Evolutionary conservation across 1,140 invertebrate genomes (phyloP), one percentile per base, ranked within the genome.

Genomic region (Gonatopus flavifemur): DNA sequence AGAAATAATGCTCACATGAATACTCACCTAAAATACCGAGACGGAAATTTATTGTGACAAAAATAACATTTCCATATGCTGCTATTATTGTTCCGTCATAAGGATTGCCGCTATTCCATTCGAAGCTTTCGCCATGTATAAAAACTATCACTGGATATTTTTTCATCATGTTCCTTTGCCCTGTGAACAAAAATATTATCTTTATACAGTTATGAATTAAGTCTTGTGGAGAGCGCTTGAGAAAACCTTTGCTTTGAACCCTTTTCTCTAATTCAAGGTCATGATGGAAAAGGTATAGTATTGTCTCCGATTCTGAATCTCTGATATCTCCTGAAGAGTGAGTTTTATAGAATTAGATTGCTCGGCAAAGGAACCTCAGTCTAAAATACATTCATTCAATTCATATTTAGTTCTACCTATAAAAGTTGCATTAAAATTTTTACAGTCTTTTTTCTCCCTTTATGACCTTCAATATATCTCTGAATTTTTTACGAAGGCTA

Each of bases 11-110:
- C n/a, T n/a, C n/a, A n/a, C n/a, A n/a, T n/a, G n/a, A n/a, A 36
- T 8, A 56, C 77, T 83, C 72, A 97, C 94, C 94, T 55, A 98
- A 77, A 57, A 95, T 87, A 8, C 94, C 94, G 1, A 98, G 81
- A 20, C 96, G 82, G 70, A 90, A 98, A 77, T 98, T 98, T 21
- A 98, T 74, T 12, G 91, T 96, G 28, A 98, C 88, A 20, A 98
- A 92, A 66, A 98, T 88, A 20, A 97, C 85, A 62, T 93, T 86
- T 25, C 93, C 92, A 62, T 92, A 95, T 36, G 90, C 88, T 35
- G 93, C 85, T 41, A 97, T 71, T 10, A 96, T 86, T 32, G 87
- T 88, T 2, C 93, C 94, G 69, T 97, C 93, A 66, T 94, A 95
- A 0, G 91, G 85, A 74, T 96, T 96, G 46, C 93, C 93, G 10